A percentile compares a stretch with the other conserved stretches of the same genome.
phyloP scores from a whole-genome alignment of 2,888 invertebrate species.

The Sphaerophoria taeniata region DNA sequence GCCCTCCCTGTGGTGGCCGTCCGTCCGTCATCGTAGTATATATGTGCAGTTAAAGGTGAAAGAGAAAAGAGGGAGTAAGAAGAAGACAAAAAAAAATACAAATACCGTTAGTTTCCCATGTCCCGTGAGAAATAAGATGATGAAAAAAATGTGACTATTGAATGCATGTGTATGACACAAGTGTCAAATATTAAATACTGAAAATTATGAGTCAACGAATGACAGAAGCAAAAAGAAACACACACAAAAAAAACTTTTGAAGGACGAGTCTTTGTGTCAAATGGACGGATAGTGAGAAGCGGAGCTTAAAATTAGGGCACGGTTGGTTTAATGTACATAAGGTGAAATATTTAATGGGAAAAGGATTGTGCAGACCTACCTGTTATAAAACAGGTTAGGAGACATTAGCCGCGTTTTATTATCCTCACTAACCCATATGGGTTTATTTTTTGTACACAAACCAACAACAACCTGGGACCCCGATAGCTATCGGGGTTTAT shows the following conservation, averaged over 20 bases:
- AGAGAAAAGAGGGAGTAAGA: conserved; percentile 1
- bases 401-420: no score
- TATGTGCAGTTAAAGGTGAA: neutral
- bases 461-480: no score
- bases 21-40: neutral
- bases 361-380: conserved; percentile 19
- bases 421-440: no score
- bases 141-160: conserved; percentile 39
- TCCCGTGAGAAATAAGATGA: conserved; percentile 57
- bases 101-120: conserved; percentile 58
- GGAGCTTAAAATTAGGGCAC: conserved; percentile 60
- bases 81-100: conserved; percentile 36
- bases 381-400: conserved; percentile 50
- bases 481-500: no score
- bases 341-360: conserved; percentile 30
- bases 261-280: conserved; percentile 60
- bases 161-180: conserved; percentile 47
- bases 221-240: neutral
- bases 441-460: no score
- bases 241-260: conserved; percentile 44
- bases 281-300: neutral
- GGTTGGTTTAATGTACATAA: neutral
- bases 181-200: conserved; percentile 57
- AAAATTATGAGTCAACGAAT: conserved; percentile 59
- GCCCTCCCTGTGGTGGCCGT: neutral